Conservation (phyloP, 1,140 invertebrate species). For the Calosoma granatense region DNA sequence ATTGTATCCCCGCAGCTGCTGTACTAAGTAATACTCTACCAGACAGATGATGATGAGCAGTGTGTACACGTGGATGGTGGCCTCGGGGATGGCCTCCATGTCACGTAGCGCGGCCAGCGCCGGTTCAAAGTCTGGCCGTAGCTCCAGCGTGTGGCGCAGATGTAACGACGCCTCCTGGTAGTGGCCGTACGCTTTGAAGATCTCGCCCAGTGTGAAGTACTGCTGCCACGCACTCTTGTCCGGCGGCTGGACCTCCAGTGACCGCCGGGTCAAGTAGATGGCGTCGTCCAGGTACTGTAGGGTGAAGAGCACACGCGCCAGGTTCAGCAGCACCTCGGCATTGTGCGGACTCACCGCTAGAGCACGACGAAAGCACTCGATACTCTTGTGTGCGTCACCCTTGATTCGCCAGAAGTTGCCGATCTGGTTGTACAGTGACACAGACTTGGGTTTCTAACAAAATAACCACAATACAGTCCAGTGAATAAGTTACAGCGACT, state of each 20-base stretch:
- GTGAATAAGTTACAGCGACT: no score
- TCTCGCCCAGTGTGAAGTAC: slow-evolving; percentile 79
- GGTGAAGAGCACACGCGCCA: slow-evolving; percentile 73
- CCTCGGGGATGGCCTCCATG: slow-evolving; percentile 60
- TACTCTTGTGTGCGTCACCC: slow-evolving; percentile 70
- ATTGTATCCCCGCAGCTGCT: slow-evolving; percentile 15
- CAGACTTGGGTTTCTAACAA: slow-evolving; percentile 69
- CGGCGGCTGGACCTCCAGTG: slow-evolving; percentile 51
- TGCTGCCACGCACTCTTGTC: slow-evolving; percentile 82
- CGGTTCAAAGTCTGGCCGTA: slow-evolving; percentile 73
- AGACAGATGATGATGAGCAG: slow-evolving; percentile 76
- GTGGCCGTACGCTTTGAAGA: slow-evolving; percentile 77
- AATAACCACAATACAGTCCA: no score
- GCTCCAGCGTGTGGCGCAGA: slow-evolving; percentile 64
- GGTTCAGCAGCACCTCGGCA: slow-evolving; percentile 72
- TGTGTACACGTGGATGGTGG: slow-evolving; percentile 69
- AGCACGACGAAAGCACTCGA: slow-evolving; percentile 78
- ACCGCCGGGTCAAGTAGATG: slow-evolving; percentile 69
- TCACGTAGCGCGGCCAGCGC: slow-evolving; percentile 67
- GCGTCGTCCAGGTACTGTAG: slow-evolving; percentile 82
- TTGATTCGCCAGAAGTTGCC: slow-evolving; percentile 83
- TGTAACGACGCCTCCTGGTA: slow-evolving; percentile 71
- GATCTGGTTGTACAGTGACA: slow-evolving; percentile 79
- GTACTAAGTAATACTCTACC: no score
- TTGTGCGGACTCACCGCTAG: slow-evolving; percentile 77